These are phyloP conservation scores for Drosophila saltans DNA, from an alignment of 1,140 invertebrate genomes.

Conservation along the genomic window DNA sequence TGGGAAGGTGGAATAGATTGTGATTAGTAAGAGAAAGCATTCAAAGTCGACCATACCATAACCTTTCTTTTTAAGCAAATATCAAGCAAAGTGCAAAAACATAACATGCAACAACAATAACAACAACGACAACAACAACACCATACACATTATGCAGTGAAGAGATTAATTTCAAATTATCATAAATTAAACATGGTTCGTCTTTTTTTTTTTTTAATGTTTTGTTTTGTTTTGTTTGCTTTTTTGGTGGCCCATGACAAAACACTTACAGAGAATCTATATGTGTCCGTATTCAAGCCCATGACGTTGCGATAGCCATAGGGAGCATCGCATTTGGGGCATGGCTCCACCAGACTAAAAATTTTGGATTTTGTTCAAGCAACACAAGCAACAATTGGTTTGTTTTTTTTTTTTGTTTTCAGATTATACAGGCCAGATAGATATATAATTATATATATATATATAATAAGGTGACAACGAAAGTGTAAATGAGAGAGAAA, in stretches of 20 bases:
- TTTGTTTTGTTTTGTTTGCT: background rate
- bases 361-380: constrained; percentile 37
- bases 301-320: constrained; percentile 98
- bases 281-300: constrained; percentile 92
- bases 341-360: constrained; percentile 90
- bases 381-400: constrained; percentile 47
- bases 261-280: constrained; percentile 89
- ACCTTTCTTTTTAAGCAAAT: constrained; percentile 12
- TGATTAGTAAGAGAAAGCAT: constrained; percentile 14
- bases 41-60: background rate
- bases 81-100: constrained; percentile 8
- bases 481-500: constrained; percentile 54
- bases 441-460: constrained; percentile 31
- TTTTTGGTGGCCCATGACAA: constrained; percentile 74
- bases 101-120: constrained; percentile 45
- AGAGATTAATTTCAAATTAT: background rate
- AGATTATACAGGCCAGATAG: constrained; percentile 50
- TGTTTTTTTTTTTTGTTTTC: background rate
- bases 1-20: background rate
- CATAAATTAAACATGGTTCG: constrained; percentile 10
- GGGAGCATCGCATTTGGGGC: constrained; percentile 87
- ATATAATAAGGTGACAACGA: constrained; percentile 25
- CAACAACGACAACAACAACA: no score
- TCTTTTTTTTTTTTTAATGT: background rate
- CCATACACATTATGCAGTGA: background rate